Evolutionary conservation across 1,140 invertebrate genomes (phyloP).

Genomic region (Trachymyrmex septentrionalis): DNA sequence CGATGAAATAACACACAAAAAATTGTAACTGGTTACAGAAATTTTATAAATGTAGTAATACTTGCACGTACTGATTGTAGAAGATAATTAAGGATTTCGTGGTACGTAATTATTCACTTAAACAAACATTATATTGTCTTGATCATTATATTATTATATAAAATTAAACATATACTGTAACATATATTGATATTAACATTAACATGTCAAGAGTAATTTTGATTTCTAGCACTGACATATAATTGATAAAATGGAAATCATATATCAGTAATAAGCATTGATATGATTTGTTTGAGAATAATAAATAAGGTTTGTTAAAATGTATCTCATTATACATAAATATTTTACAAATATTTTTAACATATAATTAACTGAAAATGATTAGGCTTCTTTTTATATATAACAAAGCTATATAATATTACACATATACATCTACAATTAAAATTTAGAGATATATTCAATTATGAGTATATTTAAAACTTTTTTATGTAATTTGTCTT

Average conservation of each 20-base stretch:
- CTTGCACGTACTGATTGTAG: neutral
- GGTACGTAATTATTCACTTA: neutral
- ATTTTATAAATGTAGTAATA: conserved; percentile 12
- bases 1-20: neutral
- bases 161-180: neutral
- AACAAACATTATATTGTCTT: neutral
- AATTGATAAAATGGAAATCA: neutral
- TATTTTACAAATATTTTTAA: neutral
- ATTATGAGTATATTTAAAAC: too few species aligned
- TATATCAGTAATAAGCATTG: neutral
- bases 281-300: neutral
- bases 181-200: neutral
- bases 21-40: neutral
- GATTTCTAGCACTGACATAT: neutral
- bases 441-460: too few species aligned
- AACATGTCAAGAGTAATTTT: neutral
- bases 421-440: too few species aligned
- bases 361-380: neutral
- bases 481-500: too few species aligned
- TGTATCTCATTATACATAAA: neutral
- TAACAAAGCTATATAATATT: neutral
- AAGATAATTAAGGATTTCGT: neutral
- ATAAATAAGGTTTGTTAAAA: conserved; percentile 11
- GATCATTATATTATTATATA: neutral
- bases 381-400: neutral